Evolutionary conservation across 2,113 vertebrate genomes (phyloP), one percentile per base, ranked within the genome.

Genomic region (Chlamydotis undulata): DNA sequence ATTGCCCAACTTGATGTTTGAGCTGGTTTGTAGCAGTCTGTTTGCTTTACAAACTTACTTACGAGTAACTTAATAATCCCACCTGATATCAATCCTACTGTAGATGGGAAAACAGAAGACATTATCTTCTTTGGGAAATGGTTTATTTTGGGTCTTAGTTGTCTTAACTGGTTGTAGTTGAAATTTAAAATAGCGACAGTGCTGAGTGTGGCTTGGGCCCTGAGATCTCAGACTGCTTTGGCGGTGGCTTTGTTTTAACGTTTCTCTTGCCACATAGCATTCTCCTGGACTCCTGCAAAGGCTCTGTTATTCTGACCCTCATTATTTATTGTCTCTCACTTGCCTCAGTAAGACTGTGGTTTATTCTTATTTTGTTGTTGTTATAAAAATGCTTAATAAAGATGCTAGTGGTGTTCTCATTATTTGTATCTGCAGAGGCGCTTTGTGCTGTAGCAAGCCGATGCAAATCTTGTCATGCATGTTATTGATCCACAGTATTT

Each of bases 381-480:
- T n/a, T 47, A 47, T 35, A 43, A 57, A 83, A 86, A 75, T 25
- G 19, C 41, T 61, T 47, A 43, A 41, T 79, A 25, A 74, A 74
- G 56, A 12, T 64, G 17, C 60, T 69, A 24, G 14, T 19, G n/a
- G 43, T 56, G 50, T 45, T 71, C 73, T 64, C 16, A 26, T 63
- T 41, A 22, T 26, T 61, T 35, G 19, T 65, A 11, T 45, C 31
- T 92, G 56, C 19, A 67, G 70, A 49, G 19, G 26, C 19, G 15
- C 25, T 83, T 39, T 39, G 14, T 70, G 47, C 31, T 65, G 50
- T 50, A 57, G 33, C 31, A 55, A 82, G 23, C 7, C 7, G 14
- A 52, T 4, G 5, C 18, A 71, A 60, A 37, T 14, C 4, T 33
- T 37, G 33, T 59, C 1, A 2, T 7, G 31, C 3, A 2, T 43